Conservation (phyloP, 2,888 invertebrate species). For the Harpalus rufipes region DNA sequence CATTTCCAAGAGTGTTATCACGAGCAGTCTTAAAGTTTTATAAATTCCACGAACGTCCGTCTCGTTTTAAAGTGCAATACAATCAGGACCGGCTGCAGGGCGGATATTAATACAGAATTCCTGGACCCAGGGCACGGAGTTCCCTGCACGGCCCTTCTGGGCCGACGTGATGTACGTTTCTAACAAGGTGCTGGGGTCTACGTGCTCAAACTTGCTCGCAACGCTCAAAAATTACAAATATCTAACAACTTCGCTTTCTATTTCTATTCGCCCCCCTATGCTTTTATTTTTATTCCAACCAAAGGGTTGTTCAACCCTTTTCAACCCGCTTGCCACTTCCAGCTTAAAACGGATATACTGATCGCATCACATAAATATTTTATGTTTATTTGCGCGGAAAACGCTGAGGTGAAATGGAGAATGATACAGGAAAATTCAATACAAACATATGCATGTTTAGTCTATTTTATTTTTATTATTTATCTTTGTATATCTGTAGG, state of each 20-base stretch:
- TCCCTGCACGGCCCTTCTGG: conserved; percentile 65
- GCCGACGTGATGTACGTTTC: conserved; percentile 61
- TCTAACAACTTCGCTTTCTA: conserved; percentile 57
- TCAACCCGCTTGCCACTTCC: conserved; percentile 5
- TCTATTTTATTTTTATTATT: conserved; percentile 3
- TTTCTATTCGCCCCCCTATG: background rate
- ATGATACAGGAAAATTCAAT: background rate
- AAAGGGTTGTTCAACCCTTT: conserved; percentile 6
- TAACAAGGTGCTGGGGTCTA: conserved; percentile 47
- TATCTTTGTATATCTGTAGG: background rate
- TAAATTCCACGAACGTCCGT: conserved; percentile 55
- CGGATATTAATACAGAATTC: conserved; percentile 64
- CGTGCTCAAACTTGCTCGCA: conserved; percentile 10
- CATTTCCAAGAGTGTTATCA: conserved; percentile 53
- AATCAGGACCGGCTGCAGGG: conserved; percentile 63
- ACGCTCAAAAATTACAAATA: conserved; percentile 61
- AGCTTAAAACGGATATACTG: conserved; percentile 17
- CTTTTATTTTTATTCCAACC: conserved; percentile 37
- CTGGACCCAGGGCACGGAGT: conserved; percentile 60
- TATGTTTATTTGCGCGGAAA: conserved; percentile 19
- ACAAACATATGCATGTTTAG: background rate
- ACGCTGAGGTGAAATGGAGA: background rate
- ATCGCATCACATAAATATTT: conserved; percentile 12
- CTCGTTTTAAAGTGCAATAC: conserved; percentile 65
- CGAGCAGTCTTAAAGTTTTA: conserved; percentile 45